Evolutionary conservation across 2,113 vertebrate genomes (phyloP).

Genomic region (Calidris pugnax): DNA sequence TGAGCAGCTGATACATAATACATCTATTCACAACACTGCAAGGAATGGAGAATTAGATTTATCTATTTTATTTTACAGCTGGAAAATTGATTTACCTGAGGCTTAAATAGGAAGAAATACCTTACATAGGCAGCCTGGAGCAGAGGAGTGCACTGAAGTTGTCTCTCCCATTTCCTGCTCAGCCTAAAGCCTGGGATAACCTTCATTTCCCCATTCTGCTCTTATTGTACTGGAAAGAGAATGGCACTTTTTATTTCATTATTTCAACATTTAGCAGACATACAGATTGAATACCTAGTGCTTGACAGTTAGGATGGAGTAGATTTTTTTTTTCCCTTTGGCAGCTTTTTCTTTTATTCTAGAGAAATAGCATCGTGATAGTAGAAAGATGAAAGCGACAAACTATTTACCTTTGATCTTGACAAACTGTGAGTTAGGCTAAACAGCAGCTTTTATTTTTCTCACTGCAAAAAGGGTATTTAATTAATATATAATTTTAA

Average conservation of each 20-base stretch:
- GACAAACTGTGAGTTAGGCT: background rate
- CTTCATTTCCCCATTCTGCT: background rate
- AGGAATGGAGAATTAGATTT: background rate
- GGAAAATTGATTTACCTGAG: background rate
- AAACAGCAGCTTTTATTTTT: background rate
- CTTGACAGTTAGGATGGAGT: background rate
- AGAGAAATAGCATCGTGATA: background rate
- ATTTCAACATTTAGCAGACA: background rate
- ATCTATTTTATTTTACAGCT: background rate
- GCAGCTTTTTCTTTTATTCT: background rate
- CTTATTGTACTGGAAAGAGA: background rate
- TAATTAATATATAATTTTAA: no score
- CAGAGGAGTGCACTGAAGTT: background rate
- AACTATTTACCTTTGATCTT: background rate
- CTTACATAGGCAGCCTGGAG: background rate
- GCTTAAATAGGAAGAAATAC: no score
- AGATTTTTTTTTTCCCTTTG: background rate
- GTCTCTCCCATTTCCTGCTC: background rate
- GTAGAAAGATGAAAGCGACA: background rate
- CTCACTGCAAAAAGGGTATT: background rate
- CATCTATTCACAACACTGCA: background rate
- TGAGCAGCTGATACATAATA: background rate
- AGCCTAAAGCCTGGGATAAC: background rate
- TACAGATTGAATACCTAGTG: background rate
- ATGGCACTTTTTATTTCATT: accelerated